These are phyloP conservation scores for Molossus molossus DNA, from an alignment of 2,797 vertebrate species.

Conservation along the genomic window DNA sequence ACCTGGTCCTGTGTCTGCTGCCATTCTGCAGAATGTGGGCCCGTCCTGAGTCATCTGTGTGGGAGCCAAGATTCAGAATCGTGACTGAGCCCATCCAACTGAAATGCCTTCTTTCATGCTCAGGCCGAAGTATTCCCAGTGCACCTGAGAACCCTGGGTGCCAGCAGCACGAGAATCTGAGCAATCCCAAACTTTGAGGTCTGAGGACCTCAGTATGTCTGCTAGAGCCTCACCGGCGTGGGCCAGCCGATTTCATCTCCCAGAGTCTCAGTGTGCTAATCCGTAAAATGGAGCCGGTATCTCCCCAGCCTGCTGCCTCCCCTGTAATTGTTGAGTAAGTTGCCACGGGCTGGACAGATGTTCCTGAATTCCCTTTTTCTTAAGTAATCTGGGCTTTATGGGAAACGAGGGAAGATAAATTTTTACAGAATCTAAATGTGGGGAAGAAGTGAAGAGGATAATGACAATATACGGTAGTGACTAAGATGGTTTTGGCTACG, in stretches of 20 bases:
- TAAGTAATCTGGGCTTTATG: conserved; percentile 73
- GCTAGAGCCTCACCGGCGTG: not conserved
- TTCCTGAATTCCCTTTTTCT: not conserved
- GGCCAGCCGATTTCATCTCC: not conserved
- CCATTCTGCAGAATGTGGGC: not conserved
- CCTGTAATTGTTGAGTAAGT: not conserved
- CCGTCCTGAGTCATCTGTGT: not conserved
- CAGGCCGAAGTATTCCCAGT: not conserved
- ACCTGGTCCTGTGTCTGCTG: not conserved
- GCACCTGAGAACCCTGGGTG: not conserved
- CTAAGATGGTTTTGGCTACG: conserved; percentile 80
- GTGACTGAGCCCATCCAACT: not conserved
- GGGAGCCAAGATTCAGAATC: not conserved
- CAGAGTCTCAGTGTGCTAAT: not conserved
- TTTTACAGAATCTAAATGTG: conserved; percentile 72
- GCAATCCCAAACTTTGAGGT: not conserved
- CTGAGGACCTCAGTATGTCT: not conserved
- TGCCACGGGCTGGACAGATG: not conserved
- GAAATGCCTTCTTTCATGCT: not conserved
- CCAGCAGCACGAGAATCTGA: not conserved
- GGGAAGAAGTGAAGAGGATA: not conserved
- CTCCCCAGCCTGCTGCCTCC: not conserved
- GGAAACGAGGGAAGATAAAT: conserved; percentile 73
- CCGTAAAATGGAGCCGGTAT: not conserved
- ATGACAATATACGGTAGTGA: conserved; percentile 77